A percentile compares a stretch with the other conserved stretches of the same genome.
These are phyloP conservation scores for Camptogramma bilineatum DNA, from an alignment of 2,888 invertebrate species.

Conservation along the genomic window DNA sequence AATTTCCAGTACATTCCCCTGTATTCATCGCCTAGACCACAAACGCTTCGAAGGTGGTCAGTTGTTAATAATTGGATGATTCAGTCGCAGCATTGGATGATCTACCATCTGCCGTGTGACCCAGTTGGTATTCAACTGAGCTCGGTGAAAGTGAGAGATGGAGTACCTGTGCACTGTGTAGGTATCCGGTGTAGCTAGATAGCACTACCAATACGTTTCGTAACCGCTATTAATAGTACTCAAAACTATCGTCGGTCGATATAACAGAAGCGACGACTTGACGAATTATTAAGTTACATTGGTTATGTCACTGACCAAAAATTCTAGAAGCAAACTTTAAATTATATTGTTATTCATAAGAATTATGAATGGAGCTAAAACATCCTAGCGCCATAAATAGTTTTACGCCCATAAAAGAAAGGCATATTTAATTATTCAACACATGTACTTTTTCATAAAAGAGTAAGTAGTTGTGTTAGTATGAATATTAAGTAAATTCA, in stretches of 20 bases:
- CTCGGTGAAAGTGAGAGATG: slow-evolving; percentile 78
- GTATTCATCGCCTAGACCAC: slow-evolving; percentile 1
- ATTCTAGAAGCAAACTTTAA: slow-evolving; percentile 23
- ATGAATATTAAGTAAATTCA: slow-evolving; percentile 53
- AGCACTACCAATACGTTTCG: slow-evolving; percentile 67
- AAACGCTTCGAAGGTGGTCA: slow-evolving; percentile 36
- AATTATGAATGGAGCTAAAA: slow-evolving; percentile 26
- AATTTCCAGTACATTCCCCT: slow-evolving; percentile 48
- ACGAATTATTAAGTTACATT: slow-evolving; percentile 58
- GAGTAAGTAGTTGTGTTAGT: slow-evolving; percentile 43
- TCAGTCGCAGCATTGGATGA: slow-evolving; percentile 51
- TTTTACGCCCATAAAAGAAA: slow-evolving; percentile 17
- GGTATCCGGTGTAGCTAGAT: slow-evolving; percentile 57
- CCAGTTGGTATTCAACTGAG: slow-evolving; percentile 60
- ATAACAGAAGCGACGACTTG: slow-evolving; percentile 55
- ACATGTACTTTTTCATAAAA: slow-evolving; percentile 52
- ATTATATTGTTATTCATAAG: slow-evolving; percentile 48
- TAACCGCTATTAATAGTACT: slow-evolving; percentile 64
- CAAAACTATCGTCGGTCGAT: slow-evolving; percentile 62
- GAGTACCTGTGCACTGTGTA: slow-evolving; percentile 50
- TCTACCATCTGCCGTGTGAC: slow-evolving; percentile 62
- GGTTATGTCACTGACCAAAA: slow-evolving; percentile 56
- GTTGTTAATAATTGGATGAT: slow-evolving; percentile 48
- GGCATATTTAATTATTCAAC: slow-evolving; percentile 47
- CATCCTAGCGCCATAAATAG: slow-evolving; percentile 9